These are phyloP conservation scores for Pipistrellus pygmaeus DNA, from an alignment of 2,797 vertebrate species.

Conservation along the genomic window DNA sequence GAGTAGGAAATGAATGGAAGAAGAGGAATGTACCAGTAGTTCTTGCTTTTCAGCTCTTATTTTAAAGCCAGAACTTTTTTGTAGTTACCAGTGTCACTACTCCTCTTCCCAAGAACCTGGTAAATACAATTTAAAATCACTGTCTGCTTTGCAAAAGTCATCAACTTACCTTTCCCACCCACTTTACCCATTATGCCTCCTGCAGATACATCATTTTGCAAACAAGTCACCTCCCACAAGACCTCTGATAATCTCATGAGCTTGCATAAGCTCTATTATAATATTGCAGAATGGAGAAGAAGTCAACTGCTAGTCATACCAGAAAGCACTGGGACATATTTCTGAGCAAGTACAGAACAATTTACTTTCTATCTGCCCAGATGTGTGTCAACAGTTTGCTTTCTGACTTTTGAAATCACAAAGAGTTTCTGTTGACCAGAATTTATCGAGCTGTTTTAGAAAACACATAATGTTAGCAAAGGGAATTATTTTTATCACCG, in stretches of 20 bases:
- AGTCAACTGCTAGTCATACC: conserved; percentile 19
- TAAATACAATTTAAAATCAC: conserved; percentile 55
- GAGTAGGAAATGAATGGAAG: background rate
- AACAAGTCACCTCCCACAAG: conserved; percentile 73
- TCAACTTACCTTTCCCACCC: conserved; percentile 63
- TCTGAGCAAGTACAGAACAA: conserved; percentile 10
- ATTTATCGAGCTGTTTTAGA: conserved; percentile 84
- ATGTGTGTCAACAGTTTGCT: conserved; percentile 66
- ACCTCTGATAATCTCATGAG: conserved; percentile 42
- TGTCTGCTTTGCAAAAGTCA: conserved; percentile 41
- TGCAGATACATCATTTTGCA: conserved; percentile 62
- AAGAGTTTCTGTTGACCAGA: conserved; percentile 82
- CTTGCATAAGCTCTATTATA: conserved; percentile 71
- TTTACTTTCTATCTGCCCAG: conserved; percentile 58
- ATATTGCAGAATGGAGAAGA: background rate
- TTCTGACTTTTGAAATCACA: conserved; percentile 70
- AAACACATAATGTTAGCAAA: conserved; percentile 86
- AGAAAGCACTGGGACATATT: conserved; percentile 18
- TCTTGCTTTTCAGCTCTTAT: background rate
- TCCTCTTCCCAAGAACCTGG: background rate
- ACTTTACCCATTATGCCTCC: conserved; percentile 67
- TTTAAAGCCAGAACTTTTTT: background rate
- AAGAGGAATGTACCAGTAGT: background rate
- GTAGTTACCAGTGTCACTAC: background rate
- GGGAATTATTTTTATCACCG: conserved; percentile 87